Evolutionary conservation across 2,888 invertebrate species (phyloP).

Genomic region (Uropetala carovei): DNA sequence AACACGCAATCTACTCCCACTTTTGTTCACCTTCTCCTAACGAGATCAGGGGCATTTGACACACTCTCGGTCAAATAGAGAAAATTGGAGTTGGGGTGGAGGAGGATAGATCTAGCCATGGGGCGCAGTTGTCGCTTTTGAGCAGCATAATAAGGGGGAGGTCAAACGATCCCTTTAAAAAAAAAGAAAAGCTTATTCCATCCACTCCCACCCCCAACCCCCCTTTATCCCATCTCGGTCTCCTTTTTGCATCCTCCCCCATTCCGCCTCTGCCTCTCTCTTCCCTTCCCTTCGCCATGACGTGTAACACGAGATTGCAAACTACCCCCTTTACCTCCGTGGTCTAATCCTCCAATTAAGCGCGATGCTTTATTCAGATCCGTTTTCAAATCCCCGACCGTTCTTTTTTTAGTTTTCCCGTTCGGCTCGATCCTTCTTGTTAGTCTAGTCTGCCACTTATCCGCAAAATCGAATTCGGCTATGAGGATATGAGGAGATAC

Average conservation of each 20-base stretch:
- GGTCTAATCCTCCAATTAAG: conserved; percentile 57
- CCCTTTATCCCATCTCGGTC: conserved; percentile 42
- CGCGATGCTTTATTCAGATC: conserved; percentile 34
- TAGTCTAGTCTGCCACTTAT: background rate
- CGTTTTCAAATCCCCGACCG: background rate
- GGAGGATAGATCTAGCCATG: background rate
- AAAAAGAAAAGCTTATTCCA: conserved; percentile 29
- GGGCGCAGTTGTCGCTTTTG: conserved; percentile 30
- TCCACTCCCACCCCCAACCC: background rate
- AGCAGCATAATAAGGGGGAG: conserved; percentile 36
- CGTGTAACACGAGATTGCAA: conserved; percentile 32
- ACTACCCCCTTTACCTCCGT: background rate
- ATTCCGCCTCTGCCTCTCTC: background rate
- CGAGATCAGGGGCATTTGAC: conserved; percentile 47
- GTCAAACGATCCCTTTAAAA: conserved; percentile 59
- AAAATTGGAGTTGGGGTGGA: conserved; percentile 2
- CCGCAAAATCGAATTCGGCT: background rate
- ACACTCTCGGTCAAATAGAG: background rate
- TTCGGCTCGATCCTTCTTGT: conserved; percentile 2
- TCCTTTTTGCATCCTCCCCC: background rate
- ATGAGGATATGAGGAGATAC: background rate
- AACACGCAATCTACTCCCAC: background rate
- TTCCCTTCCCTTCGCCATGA: background rate
- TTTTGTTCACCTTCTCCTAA: background rate
- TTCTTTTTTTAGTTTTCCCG: background rate